phyloP scores from a whole-genome alignment of 2,888 invertebrate species.

The Caenorhabditis sp. region DNA sequence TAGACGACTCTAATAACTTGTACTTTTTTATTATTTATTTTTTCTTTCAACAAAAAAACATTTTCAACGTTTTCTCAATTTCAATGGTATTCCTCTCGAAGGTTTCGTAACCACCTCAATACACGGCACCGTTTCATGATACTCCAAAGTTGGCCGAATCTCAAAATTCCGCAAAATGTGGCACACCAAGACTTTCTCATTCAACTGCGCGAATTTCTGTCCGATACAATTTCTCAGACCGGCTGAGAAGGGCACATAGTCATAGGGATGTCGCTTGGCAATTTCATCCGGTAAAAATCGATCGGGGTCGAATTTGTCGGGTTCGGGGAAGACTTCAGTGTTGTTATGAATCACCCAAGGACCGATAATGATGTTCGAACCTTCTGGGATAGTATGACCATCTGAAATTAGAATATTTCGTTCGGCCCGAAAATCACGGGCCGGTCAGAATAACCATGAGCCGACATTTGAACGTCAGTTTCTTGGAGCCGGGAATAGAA shows the following conservation, averaged over 20 bases:
- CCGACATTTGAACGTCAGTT: no score
- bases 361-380: conserved; percentile 28
- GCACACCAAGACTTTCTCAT: conserved; percentile 69
- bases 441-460: no score
- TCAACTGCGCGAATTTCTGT: conserved; percentile 72
- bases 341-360: conserved; percentile 45
- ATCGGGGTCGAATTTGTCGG: conserved; percentile 72
- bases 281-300: conserved; percentile 71
- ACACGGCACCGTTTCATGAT: conserved; percentile 2
- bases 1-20: no score
- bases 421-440: no score
- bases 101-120: conserved; percentile 19
- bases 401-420: conserved; percentile 26
- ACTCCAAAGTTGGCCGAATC: conserved; percentile 2
- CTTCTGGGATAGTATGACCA: conserved; percentile 31
- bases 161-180: conserved; percentile 17
- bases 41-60: no score
- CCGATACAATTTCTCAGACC: conserved; percentile 69
- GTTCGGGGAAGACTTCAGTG: conserved; percentile 60
- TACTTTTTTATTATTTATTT: no score
- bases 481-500: no score
- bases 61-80: background rate
- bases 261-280: conserved; percentile 59
- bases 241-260: conserved; percentile 67
- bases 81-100: conserved; percentile 21